Conservation (phyloP, 2,797 vertebrate species). For the Notoglanidium macrostoma region DNA sequence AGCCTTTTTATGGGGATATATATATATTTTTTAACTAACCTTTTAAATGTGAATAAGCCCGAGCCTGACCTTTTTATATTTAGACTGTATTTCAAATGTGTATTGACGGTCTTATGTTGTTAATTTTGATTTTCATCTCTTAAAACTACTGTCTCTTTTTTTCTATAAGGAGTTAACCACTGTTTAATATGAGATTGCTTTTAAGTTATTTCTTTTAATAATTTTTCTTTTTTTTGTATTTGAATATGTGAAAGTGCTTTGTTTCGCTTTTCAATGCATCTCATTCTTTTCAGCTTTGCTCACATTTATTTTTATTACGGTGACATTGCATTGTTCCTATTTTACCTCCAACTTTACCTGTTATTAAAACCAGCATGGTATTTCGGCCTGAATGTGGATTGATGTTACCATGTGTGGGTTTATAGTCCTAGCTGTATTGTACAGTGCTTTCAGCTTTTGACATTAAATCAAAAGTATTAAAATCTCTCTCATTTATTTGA, state of each 20-base stretch:
- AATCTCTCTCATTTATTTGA: background rate
- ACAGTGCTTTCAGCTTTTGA: slow-evolving; percentile 11
- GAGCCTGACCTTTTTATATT: background rate
- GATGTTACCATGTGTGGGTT: background rate
- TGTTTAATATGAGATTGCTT: background rate
- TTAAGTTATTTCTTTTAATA: slow-evolving; percentile 34
- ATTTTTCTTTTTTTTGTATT: background rate
- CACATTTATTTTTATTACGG: background rate
- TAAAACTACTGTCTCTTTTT: background rate
- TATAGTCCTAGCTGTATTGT: slow-evolving; percentile 17
- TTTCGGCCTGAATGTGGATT: background rate
- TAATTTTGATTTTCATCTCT: background rate
- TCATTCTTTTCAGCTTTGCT: background rate
- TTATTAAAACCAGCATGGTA: background rate
- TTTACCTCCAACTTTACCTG: background rate
- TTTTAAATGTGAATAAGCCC: slow-evolving; percentile 33
- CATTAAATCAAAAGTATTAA: slow-evolving; percentile 37
- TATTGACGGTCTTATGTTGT: background rate
- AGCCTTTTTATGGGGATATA: background rate
- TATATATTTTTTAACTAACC: background rate
- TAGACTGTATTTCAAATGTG: background rate
- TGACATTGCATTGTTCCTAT: background rate
- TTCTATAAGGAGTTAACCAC: slow-evolving; percentile 8
- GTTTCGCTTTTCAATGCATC: background rate
- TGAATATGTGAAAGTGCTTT: background rate